Base-by-base conservation (phyloP, 2,797 vertebrate species). In the Tenualosa ilisha region DNA sequence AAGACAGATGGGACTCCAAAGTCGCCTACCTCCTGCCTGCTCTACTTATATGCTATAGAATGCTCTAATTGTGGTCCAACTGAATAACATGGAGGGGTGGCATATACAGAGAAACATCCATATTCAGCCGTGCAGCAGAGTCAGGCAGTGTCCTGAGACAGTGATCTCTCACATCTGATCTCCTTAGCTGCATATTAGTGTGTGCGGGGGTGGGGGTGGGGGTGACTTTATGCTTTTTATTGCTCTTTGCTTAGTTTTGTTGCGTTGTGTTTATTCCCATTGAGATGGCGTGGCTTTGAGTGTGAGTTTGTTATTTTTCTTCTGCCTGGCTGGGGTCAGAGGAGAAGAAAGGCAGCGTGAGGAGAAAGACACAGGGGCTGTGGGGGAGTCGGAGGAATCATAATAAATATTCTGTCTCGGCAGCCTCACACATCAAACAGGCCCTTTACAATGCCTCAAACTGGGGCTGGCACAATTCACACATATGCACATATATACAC, bases 1-100 rank as follows among this genome's bases (percentile, higher is more conserved):
- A 88, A 81, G 90, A 90, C 87, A 84, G 84, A 84, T 89, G 72
- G 86, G 86, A 90, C 88, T 87, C 85, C 83, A 91, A 75, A 91
- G 88, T 86, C 85, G 82, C 88, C 84, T 89, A 84, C 88, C 84
- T 90, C 90, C 87, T 82, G 86, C 22, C 59, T 61, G 24, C 59
- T 24, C 9, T 0, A 7, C 31, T 31, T 61, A 59, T 3, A 24
- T 24, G 7, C 22, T 24, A n/a, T 24, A 61, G n/a, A n/a, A 59
- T 22, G 3, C 56, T 59, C 2, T 59, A 24, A 61, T 61, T 24
- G 22, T 61, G 22, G 59, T 61, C 59, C 20, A 13, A 54, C 13
- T 53, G 13, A 11, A 53, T 53, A 53, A 59, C 3, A 59, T 5
- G 22, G 54, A 13, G 3, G 11, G 51, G 11, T 0, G 12, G 13